Percentiles rank a stretch among this genome's conserved stretches.
Evolutionary conservation across 2,113 vertebrate genomes (phyloP).

Genomic region (Phrynocephalus versicolor): DNA sequence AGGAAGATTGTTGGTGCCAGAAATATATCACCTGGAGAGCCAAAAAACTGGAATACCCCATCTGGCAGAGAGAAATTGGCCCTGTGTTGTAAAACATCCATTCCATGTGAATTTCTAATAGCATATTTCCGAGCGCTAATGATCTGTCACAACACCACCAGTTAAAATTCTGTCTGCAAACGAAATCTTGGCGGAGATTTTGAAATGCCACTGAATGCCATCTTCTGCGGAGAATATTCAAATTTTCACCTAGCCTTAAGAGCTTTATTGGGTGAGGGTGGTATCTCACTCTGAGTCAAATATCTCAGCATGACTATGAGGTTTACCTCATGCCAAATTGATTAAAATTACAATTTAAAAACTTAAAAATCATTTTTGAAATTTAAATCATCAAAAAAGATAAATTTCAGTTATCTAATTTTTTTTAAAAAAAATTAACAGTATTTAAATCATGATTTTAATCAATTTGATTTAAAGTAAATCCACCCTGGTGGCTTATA

Average conservation of each 20-base stretch:
- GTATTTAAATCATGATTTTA: too few species aligned
- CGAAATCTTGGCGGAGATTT: not conserved
- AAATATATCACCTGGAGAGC: not conserved
- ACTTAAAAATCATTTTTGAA: too few species aligned
- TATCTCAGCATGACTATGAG: too few species aligned
- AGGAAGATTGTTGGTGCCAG: accelerated
- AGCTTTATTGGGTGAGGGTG: too few species aligned
- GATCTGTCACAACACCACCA: not conserved
- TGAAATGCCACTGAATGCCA: not conserved
- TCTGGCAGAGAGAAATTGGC: not conserved
- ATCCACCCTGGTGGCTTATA: not conserved
- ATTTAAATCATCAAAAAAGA: too few species aligned
- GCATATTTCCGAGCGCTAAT: not conserved
- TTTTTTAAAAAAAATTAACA: too few species aligned
- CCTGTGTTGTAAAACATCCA: not conserved
- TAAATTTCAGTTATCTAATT: too few species aligned
- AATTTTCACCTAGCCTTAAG: too few species aligned
- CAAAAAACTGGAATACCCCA: not conserved
- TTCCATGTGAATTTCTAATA: not conserved
- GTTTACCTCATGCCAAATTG: too few species aligned
- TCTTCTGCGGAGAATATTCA: not conserved
- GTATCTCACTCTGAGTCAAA: too few species aligned
- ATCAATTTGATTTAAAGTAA: too few species aligned
- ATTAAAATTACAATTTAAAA: too few species aligned
- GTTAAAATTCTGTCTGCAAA: not conserved